phyloP scores from a whole-genome alignment of 2,888 invertebrate species.

The Branchellion lobata region DNA sequence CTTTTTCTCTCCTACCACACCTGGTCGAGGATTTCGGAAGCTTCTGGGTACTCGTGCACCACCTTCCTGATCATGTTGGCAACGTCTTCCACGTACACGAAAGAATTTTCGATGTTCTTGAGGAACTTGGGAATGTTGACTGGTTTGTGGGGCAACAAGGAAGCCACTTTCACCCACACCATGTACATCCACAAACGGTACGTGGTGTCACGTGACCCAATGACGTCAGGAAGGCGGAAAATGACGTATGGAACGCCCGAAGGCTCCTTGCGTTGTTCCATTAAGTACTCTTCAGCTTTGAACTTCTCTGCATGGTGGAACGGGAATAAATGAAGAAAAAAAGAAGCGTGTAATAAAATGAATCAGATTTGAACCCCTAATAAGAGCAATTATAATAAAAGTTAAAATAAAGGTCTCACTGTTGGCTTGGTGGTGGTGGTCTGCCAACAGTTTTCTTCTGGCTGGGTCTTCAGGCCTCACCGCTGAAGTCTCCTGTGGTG shows the following conservation, averaged over 20 bases:
- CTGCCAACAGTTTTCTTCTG: slow-evolving; percentile 54
- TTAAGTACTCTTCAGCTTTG: slow-evolving; percentile 60
- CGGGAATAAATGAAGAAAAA: too few species aligned
- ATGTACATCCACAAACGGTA: slow-evolving; percentile 64
- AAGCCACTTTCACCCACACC: slow-evolving; percentile 61
- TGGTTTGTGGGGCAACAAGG: slow-evolving; percentile 52
- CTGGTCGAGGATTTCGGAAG: not conserved
- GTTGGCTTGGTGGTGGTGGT: slow-evolving; percentile 62
- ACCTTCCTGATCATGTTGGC: slow-evolving; percentile 57
- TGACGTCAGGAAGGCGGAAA: slow-evolving; percentile 64
- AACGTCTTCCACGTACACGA: slow-evolving; percentile 63
- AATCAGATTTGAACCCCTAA: too few species aligned
- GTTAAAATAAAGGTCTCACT: slow-evolving; percentile 58
- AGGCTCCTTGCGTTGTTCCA: slow-evolving; percentile 53
- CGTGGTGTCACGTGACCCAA: slow-evolving; percentile 64
- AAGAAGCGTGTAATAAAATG: too few species aligned
- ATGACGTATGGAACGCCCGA: slow-evolving; percentile 59
- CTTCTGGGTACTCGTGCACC: not conserved
- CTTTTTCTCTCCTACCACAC: too few species aligned
- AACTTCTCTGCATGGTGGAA: slow-evolving; percentile 24
- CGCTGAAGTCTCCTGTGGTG: slow-evolving; percentile 59
- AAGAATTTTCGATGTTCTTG: slow-evolving; percentile 58
- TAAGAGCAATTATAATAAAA: too few species aligned
- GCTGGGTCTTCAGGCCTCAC: slow-evolving; percentile 58
- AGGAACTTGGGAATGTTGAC: slow-evolving; percentile 58